Evolutionary conservation across 2,888 invertebrate species (phyloP), one percentile per base, ranked within the genome.

Genomic region (Sinohyriopsis cumingii): DNA sequence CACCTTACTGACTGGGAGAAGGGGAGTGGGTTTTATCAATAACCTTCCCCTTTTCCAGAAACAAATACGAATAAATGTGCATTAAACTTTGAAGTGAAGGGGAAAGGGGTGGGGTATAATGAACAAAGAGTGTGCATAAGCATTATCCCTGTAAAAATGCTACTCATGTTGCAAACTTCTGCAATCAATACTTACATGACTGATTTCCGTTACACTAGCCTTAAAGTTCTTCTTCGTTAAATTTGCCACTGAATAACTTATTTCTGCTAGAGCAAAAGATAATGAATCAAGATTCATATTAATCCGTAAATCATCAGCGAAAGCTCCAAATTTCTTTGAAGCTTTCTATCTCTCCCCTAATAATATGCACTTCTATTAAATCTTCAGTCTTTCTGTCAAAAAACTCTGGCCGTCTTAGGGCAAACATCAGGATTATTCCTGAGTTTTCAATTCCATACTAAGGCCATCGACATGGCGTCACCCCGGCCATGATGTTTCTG

Each of bases 181-280:
- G 45, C 33, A 45, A 33, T 33, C 28, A 55, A 18, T 63, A 92
- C 95, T 94, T 92, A 97, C 97, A 93, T 95, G 94, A 90, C 94
- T 93, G 91, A 98, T 93, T 92, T 96, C 96, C 91, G 94, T 94
- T 91, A 94, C 94, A 91, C 94, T 95, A 91, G 95, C 94, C 92
- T 95, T 95, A 92, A 94, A 95, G 93, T 97, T 97, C 93, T 96
- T 96, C 94, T 97, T 97, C 91, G 93, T 96, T 93, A 97, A 94
- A 93, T 95, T 95, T 92, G 94, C 94, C 93, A 97, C 95, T 92
- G 97, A 95, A 94, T 95, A 95, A 95, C 95, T 95, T 93, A 98
- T 97, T 95, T 97, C 96, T 94, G 96, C 95, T 94, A 97, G 95
- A 94, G 97, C 95, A 94, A 96, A 95, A 93, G 95, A 96, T 94